Evolutionary conservation across 1,140 invertebrate species (phyloP), one percentile per base, ranked within the genome.

Genomic region (Sarcophaga peregrina): DNA sequence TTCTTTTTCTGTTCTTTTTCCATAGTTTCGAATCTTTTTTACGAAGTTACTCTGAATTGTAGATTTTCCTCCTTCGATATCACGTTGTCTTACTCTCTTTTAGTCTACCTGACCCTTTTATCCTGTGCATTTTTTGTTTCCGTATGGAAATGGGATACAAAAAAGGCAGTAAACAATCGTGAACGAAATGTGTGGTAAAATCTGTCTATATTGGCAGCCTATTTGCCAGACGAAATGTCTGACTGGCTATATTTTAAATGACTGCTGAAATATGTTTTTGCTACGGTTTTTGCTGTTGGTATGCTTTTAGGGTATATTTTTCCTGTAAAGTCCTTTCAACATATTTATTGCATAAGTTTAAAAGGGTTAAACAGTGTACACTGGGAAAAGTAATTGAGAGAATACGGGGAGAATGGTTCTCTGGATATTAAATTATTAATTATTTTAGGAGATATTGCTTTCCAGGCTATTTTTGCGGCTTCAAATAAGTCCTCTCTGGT

Each of bases 321-420:
- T 68, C 9, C 3, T 0, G 10, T 37, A 62, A 68, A 68, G 20
- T 25, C 20, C n/a, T 20, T 68, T 68, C 20, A 68, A 68, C 6
- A n/a, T 68, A 10, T 68, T 68, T 68, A n/a, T 68, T 68, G 54
- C 54, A 58, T 58, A n/a, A 58, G 54, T 13, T 58, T 58, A 15
- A 37, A 58, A 58, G 54, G 13, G 11, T 15, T 3, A 58, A 58
- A 58, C 6, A 1, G 54, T 58, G 15, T 15, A 58, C 54, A 58
- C 13, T 58, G n/a, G 54, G 13, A 58, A 7, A 62, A 62, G 17
- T 17, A 62, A 37, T 37, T 37, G 25, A 37, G 25, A 37, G 25
- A 37, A 37, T 37, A 37, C 25, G 4, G 25, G 4, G 25, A 37
- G 1, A 37, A 37, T 37, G 25, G 25, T 37, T 37, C 25, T 37